Evolutionary conservation across 2,113 vertebrate genomes (phyloP).

Genomic region (Peromyscus polionotus): DNA sequence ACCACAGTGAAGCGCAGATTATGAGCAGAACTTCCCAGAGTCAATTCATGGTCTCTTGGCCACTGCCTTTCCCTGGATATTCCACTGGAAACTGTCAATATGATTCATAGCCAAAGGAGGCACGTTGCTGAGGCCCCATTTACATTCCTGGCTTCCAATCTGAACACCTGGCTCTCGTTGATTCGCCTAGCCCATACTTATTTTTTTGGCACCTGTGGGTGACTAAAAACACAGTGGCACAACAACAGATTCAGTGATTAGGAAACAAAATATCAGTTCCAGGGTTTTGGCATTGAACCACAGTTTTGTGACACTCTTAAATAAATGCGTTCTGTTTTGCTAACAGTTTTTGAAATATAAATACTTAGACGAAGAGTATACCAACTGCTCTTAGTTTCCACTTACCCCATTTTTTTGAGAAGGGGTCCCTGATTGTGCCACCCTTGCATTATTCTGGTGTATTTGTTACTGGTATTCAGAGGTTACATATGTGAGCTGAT

Average conservation of each 20-base stretch:
- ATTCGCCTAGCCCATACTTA: not conserved
- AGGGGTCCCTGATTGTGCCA: not conserved
- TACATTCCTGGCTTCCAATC: constrained; percentile 26
- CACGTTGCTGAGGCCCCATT: not conserved
- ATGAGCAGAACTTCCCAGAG: not conserved
- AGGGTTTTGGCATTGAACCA: not conserved
- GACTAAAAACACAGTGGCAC: not conserved
- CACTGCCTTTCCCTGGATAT: not conserved
- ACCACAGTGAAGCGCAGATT: not conserved
- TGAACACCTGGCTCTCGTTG: constrained; percentile 20
- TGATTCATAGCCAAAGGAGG: constrained; percentile 15
- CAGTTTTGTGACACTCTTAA: not conserved
- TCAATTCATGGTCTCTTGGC: not conserved
- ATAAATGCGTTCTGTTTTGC: not conserved
- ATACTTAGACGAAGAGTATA: not conserved
- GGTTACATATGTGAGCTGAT: not conserved
- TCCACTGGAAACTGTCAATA: not conserved
- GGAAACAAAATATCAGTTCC: not conserved
- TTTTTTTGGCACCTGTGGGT: not conserved
- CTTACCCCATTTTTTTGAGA: accelerated
- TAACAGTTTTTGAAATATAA: not conserved
- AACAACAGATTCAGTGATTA: not conserved
- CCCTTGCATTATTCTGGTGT: not conserved
- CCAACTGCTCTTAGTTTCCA: not conserved
- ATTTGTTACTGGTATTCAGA: not conserved